Percentiles rank a stretch among this genome's conserved stretches.
Evolutionary conservation across 2,888 invertebrate species (phyloP).

Genomic region (Sesia apiformis): DNA sequence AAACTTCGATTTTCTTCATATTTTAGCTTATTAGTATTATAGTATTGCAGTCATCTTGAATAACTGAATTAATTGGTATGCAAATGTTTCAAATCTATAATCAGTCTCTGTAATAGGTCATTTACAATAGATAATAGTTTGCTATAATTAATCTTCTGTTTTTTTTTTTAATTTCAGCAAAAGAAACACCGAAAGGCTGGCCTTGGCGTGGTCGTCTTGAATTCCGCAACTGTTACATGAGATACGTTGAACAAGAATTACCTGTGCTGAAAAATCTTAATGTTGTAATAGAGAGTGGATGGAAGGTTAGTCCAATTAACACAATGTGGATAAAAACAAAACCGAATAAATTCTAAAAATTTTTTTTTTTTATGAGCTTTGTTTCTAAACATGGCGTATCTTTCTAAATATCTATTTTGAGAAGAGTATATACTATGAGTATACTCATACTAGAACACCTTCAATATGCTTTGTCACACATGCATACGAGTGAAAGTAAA

Average conservation of each 20-base stretch:
- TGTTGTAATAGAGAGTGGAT: constrained; percentile 78
- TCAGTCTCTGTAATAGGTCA: background rate
- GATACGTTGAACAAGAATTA: constrained; percentile 76
- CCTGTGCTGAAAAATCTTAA: constrained; percentile 84
- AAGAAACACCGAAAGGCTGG: constrained; percentile 78
- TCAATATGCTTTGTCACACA: too few relatives aligned
- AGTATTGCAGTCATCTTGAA: too few relatives aligned
- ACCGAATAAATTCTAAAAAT: background rate
- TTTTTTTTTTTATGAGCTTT: too few relatives aligned
- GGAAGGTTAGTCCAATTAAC: constrained; percentile 69
- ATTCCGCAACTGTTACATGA: constrained; percentile 78
- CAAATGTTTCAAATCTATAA: too few relatives aligned
- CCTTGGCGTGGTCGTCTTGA: constrained; percentile 78
- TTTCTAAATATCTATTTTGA: too few relatives aligned
- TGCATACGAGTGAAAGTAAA: too few relatives aligned
- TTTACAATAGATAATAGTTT: background rate
- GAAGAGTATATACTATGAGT: too few relatives aligned
- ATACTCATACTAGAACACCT: too few relatives aligned
- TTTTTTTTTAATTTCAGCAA: constrained; percentile 28
- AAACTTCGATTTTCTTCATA: too few relatives aligned
- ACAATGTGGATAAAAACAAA: background rate
- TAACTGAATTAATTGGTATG: too few relatives aligned
- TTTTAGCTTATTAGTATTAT: too few relatives aligned
- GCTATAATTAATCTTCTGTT: background rate
- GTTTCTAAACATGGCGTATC: too few relatives aligned